Evolutionary conservation across 2,797 vertebrate species (phyloP).

Genomic region (Clangula hyemalis): DNA sequence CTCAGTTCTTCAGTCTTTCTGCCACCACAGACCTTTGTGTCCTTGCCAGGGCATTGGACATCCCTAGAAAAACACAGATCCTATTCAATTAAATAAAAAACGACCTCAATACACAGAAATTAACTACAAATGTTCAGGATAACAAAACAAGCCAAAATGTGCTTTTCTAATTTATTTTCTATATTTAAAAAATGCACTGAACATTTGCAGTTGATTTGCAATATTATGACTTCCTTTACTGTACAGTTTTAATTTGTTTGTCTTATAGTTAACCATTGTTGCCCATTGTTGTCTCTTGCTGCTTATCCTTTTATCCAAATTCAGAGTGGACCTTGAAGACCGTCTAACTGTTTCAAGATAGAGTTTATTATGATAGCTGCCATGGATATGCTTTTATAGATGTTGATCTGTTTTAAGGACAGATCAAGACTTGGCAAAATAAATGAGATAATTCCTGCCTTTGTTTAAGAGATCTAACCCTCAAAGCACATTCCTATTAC

Average conservation of each 20-base stretch:
- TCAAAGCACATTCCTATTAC: slow-evolving; percentile 42
- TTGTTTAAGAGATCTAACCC: slow-evolving; percentile 41
- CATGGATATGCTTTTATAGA: slow-evolving; percentile 15
- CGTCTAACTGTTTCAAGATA: background rate
- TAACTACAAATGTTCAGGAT: slow-evolving; percentile 28
- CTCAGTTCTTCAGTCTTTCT: background rate
- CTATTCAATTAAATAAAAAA: background rate
- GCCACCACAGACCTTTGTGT: background rate
- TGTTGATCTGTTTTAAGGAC: slow-evolving; percentile 33
- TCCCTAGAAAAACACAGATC: background rate
- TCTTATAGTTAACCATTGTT: slow-evolving; percentile 42
- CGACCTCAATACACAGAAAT: background rate
- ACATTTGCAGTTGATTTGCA: slow-evolving; percentile 61
- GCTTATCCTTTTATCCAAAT: slow-evolving; percentile 37
- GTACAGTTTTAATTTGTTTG: slow-evolving; percentile 63
- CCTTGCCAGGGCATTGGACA: background rate
- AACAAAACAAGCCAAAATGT: slow-evolving; percentile 46
- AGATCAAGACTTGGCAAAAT: slow-evolving; percentile 44
- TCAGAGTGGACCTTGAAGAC: slow-evolving; percentile 18
- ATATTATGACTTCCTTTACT: slow-evolving; percentile 49
- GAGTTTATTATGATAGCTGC: slow-evolving; percentile 55
- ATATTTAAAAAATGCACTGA: slow-evolving; percentile 1
- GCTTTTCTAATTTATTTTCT: slow-evolving; percentile 52
- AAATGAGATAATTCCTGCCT: slow-evolving; percentile 48
- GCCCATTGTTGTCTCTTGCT: slow-evolving; percentile 17